Evolutionary conservation across 2,113 vertebrate genomes (phyloP).

Genomic region (Morone chrysops): DNA sequence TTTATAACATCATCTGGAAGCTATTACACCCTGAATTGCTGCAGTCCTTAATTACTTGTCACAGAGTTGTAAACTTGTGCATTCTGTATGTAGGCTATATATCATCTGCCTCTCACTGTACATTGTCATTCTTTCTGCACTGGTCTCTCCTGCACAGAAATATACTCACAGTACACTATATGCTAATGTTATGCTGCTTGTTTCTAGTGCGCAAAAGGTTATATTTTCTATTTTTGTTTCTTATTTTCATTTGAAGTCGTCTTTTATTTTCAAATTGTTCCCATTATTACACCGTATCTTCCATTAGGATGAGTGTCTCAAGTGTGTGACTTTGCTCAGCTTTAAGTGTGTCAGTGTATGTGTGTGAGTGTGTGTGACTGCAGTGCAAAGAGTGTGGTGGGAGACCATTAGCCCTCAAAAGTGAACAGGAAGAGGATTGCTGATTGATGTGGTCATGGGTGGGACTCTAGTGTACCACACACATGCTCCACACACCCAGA

Average conservation of each 20-base stretch:
- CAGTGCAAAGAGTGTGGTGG: constrained; percentile 32
- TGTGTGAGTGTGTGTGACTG: constrained; percentile 9
- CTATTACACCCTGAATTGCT: constrained; percentile 42
- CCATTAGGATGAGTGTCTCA: constrained; percentile 9
- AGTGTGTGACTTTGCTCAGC: not conserved
- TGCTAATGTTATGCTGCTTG: constrained; percentile 12
- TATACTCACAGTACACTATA: not conserved
- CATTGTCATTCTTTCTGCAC: constrained; percentile 1
- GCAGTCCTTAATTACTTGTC: constrained; percentile 44
- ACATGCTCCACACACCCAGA: constrained; percentile 6
- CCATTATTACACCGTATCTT: not conserved
- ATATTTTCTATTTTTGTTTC: not conserved
- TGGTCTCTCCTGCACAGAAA: not conserved
- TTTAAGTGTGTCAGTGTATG: constrained; percentile 8
- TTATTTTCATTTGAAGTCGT: not conserved
- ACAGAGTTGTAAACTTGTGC: constrained; percentile 38
- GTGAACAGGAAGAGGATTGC: constrained; percentile 56
- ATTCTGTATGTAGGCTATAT: constrained; percentile 18
- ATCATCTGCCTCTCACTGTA: constrained; percentile 27
- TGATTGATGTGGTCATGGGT: constrained; percentile 70
- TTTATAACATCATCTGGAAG: constrained; percentile 59
- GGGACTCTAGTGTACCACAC: constrained; percentile 48
- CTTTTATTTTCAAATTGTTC: not conserved
- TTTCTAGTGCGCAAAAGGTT: not conserved
- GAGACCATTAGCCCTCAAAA: constrained; percentile 58